A percentile compares a stretch with the other conserved stretches of the same genome.
Conservation (phyloP, 2,888 invertebrate species). For the Timandra comae region DNA sequence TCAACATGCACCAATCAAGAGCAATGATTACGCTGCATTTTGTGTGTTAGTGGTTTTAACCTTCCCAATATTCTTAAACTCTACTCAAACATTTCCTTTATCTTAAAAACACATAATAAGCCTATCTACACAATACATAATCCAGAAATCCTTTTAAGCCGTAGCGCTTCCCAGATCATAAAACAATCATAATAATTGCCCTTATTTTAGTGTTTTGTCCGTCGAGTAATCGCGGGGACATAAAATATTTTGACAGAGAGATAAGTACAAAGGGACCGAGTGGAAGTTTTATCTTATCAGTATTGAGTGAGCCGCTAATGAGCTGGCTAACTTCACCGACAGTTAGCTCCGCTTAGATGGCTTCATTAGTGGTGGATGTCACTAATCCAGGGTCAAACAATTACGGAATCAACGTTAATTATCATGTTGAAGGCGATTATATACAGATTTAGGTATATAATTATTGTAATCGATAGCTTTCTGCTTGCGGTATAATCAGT, state of each 20-base stretch:
- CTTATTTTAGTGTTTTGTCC: conserved; percentile 21
- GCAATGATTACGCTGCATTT: no score
- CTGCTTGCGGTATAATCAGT: no score
- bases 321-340: conserved; percentile 40
- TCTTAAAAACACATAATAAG: not conserved
- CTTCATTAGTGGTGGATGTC: conserved; percentile 39
- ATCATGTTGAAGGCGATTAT: no score
- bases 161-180: conserved; percentile 20
- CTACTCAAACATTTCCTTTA: not conserved
- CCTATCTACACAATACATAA: not conserved
- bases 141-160: conserved; percentile 10
- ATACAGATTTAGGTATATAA: no score
- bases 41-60: no score
- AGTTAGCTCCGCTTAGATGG: conserved; percentile 37
- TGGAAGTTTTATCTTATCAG: conserved; percentile 57
- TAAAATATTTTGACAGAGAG: conserved; percentile 71
- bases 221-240: conserved; percentile 46
- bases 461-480: no score
- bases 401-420: no score
- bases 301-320: conserved; percentile 59
- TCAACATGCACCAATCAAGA: no score
- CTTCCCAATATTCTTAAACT: no score
- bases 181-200: conserved; percentile 26
- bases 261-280: conserved; percentile 61
- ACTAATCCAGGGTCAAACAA: not conserved